Evolutionary conservation across 2,888 invertebrate genomes (phyloP).

Genomic region (Cerastis rubricosa): DNA sequence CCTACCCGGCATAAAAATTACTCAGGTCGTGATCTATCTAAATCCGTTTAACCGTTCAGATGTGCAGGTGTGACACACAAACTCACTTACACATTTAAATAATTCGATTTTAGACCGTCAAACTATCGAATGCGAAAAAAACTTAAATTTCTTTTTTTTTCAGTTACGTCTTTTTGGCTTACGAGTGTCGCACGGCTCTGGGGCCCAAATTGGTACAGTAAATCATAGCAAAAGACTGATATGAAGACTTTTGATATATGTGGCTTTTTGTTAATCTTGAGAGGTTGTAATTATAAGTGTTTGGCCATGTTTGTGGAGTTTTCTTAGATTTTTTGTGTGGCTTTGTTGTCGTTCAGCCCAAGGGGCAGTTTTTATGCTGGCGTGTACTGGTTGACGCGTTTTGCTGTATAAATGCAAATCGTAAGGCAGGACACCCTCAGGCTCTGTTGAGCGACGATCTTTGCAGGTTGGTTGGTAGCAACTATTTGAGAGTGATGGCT

Average conservation of each 20-base stretch:
- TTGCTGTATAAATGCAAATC: not conserved
- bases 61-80: no score
- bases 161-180: not conserved
- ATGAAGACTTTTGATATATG: slow-evolving; percentile 73
- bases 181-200: slow-evolving; percentile 72
- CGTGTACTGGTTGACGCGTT: not conserved
- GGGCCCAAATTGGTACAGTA: slow-evolving; percentile 85
- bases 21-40: no score
- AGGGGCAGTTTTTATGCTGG: slow-evolving; percentile 6
- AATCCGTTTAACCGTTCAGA: no score
- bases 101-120: not conserved
- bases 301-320: slow-evolving; percentile 13
- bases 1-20: no score
- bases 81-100: no score
- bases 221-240: slow-evolving; percentile 82
- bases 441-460: not conserved
- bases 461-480: not conserved
- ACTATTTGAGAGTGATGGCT: accelerated
- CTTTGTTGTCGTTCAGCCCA: not conserved
- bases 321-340: slow-evolving; percentile 15
- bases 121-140: not conserved
- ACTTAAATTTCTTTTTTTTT: not conserved
- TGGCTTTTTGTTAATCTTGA: slow-evolving; percentile 63
- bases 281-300: slow-evolving; percentile 55
- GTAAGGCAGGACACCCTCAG: not conserved